phyloP scores from a whole-genome alignment of 2,888 invertebrate species.

The Microdon myrmicae region DNA sequence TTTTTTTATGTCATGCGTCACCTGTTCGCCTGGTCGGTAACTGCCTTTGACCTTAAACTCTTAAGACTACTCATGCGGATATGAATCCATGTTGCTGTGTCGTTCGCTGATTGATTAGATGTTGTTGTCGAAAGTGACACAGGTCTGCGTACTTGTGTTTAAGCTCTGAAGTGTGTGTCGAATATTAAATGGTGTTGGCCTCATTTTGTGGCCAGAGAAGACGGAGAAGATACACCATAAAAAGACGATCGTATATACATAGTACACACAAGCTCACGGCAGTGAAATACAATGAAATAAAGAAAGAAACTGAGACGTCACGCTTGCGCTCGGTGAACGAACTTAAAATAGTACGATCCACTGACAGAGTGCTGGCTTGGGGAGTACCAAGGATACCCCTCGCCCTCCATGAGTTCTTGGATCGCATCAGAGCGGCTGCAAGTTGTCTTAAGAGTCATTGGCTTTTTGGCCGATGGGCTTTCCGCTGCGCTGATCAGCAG shows the following conservation, averaged over 20 bases:
- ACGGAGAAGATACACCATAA: constrained; percentile 9
- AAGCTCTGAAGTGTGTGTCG: constrained; percentile 1
- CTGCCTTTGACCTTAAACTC: constrained; percentile 29
- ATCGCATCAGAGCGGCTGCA: background rate
- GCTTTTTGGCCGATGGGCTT: constrained; percentile 30
- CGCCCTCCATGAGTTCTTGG: constrained; percentile 10
- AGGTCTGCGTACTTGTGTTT: constrained; percentile 2
- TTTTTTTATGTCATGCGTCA: constrained; percentile 10
- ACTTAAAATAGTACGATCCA: constrained; percentile 66
- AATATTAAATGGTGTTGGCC: constrained; percentile 31
- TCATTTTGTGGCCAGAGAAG: constrained; percentile 16
- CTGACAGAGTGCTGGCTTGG: constrained; percentile 57
- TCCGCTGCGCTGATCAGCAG: constrained; percentile 6
- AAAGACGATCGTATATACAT: no score
- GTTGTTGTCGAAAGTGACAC: constrained; percentile 20
- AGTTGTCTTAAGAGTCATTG: constrained; percentile 40
- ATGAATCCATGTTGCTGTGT: no score
- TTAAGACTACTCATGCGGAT: no score
- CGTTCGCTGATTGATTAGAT: constrained; percentile 19
- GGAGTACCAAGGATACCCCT: constrained; percentile 3
- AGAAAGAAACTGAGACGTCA: constrained; percentile 41
- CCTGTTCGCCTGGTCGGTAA: constrained; percentile 1
- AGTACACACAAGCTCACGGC: no score
- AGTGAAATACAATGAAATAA: constrained; percentile 3
- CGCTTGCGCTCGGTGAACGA: constrained; percentile 62